Base-by-base conservation (phyloP, 2,888 invertebrate species). In the Operophtera brumata region DNA sequence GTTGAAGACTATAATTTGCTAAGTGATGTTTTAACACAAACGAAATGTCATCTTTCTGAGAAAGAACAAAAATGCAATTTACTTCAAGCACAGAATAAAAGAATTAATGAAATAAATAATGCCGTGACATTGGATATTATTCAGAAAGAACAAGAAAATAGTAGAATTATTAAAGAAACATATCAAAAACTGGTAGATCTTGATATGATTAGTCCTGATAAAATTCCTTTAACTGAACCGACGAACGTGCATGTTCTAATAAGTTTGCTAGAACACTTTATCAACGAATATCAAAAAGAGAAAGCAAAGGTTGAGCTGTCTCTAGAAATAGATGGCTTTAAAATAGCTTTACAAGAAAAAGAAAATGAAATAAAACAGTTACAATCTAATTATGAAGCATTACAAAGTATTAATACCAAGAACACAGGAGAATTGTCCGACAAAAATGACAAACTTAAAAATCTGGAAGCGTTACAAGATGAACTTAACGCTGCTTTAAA, bases 41-140 rank as follows among this genome's bases (percentile, higher is more conserved):
- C 81, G 39, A 85, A 79, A 61, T 47, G 40, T n/a, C 73, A 81
- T 54, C 61, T 88, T 6, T 64, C 61, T 37, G 71, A 75, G 9
- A 82, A 79, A 67, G 80, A 84, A 67, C 77, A 75, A 34, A 84
- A 88, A 59, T 82, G 69, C 25, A 73, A 72, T 57, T 65, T 82
- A 12, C 65, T 90, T 2, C 72, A 75, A 56, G 62, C 60, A 12
- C 77, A 86, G 64, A 88, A 85, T 54, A 80, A 82, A 36, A 82
- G 59, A 61, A 70, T 84, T 7, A 70, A 78, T 10, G 84, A 88
- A 71, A 85, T 90, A 49, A 81, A 69, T 62, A 79, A 75, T 35
- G 81, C 83, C 13, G 82, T 89, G 0, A 87, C 86, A 6, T 58
- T 84, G 46, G 84, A 88, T 51, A 76, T 89, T 12, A 66, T 86